A percentile compares a stretch with the other conserved stretches of the same genome.
Evolutionary conservation across 2,113 vertebrate genomes (phyloP).

Genomic region (Rafetus swinhoei): DNA sequence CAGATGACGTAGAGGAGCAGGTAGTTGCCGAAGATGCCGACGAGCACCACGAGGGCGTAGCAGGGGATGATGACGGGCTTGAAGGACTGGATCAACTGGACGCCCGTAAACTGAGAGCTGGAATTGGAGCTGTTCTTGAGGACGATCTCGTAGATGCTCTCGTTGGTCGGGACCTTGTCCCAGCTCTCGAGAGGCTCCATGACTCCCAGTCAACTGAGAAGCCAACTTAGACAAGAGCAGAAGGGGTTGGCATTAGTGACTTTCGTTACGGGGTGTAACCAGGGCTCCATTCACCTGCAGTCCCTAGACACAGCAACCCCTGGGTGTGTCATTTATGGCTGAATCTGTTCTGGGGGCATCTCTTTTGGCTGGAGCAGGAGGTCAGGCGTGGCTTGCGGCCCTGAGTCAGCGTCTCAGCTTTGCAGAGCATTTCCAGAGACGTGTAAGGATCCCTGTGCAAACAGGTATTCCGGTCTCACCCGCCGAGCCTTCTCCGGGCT

Average conservation of each 20-base stretch:
- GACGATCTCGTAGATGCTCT: constrained; percentile 72
- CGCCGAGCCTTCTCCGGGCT: background rate
- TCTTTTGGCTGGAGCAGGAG: background rate
- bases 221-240: background rate
- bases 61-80: constrained; percentile 89
- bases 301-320: background rate
- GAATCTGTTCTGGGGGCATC: background rate
- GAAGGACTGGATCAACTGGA: constrained; percentile 89
- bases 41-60: constrained; percentile 85
- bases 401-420: background rate
- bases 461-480: background rate
- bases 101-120: constrained; percentile 82
- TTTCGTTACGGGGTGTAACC: background rate
- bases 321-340: background rate
- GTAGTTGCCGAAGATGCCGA: constrained; percentile 88
- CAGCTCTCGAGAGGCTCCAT: constrained; percentile 25
- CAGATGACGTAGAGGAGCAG: constrained; percentile 90
- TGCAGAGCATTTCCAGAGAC: background rate
- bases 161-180: constrained; percentile 11
- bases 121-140: constrained; percentile 77
- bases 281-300: background rate
- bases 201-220: background rate
- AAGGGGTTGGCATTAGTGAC: background rate
- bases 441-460: background rate
- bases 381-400: background rate